A percentile compares a stretch with the other conserved stretches of the same genome.
phyloP scores from a whole-genome alignment of 2,888 invertebrate genomes.

The Lingula anatina region DNA sequence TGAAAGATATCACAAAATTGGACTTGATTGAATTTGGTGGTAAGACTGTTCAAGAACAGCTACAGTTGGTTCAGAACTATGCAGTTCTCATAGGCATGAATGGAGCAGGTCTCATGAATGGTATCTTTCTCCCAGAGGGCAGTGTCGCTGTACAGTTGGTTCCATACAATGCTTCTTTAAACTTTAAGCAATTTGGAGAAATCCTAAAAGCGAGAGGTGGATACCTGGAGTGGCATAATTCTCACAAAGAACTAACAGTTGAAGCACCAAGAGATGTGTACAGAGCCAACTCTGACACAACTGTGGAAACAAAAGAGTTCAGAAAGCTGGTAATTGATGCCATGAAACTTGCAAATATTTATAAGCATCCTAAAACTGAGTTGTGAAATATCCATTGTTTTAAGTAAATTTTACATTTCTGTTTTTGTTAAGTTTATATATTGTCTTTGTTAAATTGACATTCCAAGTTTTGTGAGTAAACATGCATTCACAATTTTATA shows the following conservation, averaged over 20 bases:
- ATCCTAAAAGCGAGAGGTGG: slow-evolving; percentile 13
- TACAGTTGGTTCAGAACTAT: slow-evolving; percentile 24
- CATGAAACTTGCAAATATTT: slow-evolving; percentile 4
- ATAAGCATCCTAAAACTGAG: too few relatives aligned
- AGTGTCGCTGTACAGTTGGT: slow-evolving; percentile 32
- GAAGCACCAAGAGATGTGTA: slow-evolving; percentile 2
- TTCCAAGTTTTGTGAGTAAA: too few relatives aligned
- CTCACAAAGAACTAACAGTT: slow-evolving; percentile 7
- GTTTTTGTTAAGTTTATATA: too few relatives aligned
- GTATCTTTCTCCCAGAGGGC: slow-evolving; percentile 21
- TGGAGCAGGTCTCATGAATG: slow-evolving; percentile 36
- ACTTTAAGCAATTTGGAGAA: slow-evolving; percentile 11
- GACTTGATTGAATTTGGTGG: slow-evolving; percentile 21
- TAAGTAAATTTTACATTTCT: too few relatives aligned
- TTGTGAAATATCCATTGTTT: too few relatives aligned
- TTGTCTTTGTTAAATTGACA: too few relatives aligned
- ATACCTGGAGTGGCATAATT: slow-evolving; percentile 21
- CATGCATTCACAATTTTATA: too few relatives aligned
- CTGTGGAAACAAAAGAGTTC: slow-evolving; percentile 15
- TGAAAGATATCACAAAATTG: slow-evolving; percentile 14
- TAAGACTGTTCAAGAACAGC: slow-evolving; percentile 24
- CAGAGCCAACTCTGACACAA: slow-evolving; percentile 12
- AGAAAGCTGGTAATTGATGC: slow-evolving; percentile 11
- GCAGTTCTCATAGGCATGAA: slow-evolving; percentile 29
- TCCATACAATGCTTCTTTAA: slow-evolving; percentile 22